A percentile compares a stretch with the other conserved stretches of the same genome.
These are phyloP conservation scores for Adela reaumurella DNA, from an alignment of 2,888 invertebrate genomes.

Conservation along the genomic window DNA sequence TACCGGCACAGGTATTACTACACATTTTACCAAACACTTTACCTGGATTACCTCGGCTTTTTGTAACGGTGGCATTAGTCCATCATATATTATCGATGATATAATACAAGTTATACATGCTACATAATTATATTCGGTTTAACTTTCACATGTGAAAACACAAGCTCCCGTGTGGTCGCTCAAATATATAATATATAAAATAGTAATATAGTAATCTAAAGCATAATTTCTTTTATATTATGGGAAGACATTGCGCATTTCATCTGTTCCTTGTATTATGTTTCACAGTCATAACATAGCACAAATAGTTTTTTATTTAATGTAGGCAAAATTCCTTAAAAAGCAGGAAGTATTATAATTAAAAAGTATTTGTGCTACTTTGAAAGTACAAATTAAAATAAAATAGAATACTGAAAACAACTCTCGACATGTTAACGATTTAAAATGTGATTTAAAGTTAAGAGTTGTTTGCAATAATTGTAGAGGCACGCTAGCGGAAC, in stretches of 20 bases:
- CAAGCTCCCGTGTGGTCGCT: conserved; percentile 53
- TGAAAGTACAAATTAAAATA: neutral
- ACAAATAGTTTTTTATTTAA: conserved; percentile 5
- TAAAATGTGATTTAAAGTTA: conserved; percentile 13
- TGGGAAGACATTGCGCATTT: conserved; percentile 59
- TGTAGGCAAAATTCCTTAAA: conserved; percentile 4
- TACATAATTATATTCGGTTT: conserved; percentile 25
- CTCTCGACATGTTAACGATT: neutral
- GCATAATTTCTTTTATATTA: conserved; percentile 46
- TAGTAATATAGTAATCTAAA: conserved; percentile 28
- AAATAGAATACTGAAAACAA: neutral
- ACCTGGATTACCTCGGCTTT: neutral
- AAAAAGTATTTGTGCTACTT: conserved; percentile 2
- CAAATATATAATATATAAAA: conserved; percentile 31
- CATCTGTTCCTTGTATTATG: conserved; percentile 48
- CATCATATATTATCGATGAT: neutral
- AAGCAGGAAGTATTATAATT: conserved; percentile 2
- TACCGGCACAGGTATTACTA: too few relatives aligned
- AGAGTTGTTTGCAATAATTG: conserved; percentile 26
- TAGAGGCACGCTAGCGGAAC: conserved; percentile 9
- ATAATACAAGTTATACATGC: conserved; percentile 21
- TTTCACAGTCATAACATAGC: neutral
- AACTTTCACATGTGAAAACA: conserved; percentile 57
- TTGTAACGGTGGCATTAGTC: neutral
- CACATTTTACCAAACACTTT: neutral